Base-by-base conservation (phyloP, 2,888 invertebrate species). In the Plebejus melissa region DNA sequence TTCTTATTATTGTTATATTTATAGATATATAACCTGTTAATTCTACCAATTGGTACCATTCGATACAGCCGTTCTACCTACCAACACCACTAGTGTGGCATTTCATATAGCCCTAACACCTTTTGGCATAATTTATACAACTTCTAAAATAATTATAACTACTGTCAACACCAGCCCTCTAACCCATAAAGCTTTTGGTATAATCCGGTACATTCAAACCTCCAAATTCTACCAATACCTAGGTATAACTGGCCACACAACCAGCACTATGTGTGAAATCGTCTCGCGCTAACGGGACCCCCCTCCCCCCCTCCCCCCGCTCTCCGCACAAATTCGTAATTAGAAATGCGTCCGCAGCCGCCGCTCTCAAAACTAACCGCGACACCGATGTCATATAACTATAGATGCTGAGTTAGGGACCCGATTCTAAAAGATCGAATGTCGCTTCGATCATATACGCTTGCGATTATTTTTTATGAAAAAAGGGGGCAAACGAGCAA, bases 251-350 rank as follows among this genome's bases (percentile, higher is more conserved):
- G 58, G 7, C 7, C 2, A 58, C 22, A 58, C 58, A 6, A 22
- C 7, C 32, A 9, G 28, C 60, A 2, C 22, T 58, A 9, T 22
- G 90, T 90, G 91, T 91, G 91, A 91, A 91, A 91, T 91, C 89
- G 85, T 79, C 81, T 80, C 80, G 78, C 88, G 86, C 87, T 92
- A 92, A 92, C 92, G 89, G 92, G 86, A 82, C 38, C 74, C 79
- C 76, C 80, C 79, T 83, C 85, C 65, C 76, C 78, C 76, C 85
- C 69, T 74, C 78, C 77, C 77, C 78, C 79, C 82, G 83, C 83
- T 82, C 82, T 78, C 79, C 81, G 81, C 81, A 82, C 79, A 79
- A 81, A 77, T 74, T 80, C 79, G 81, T 82, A 83, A 84, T 84
- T 84, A 83, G 81, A 81, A 81, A 80, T 72, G 72, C 78, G 78